These are phyloP conservation scores for Campaea margaritaria DNA, from an alignment of 2,888 invertebrate species.

Conservation along the genomic window DNA sequence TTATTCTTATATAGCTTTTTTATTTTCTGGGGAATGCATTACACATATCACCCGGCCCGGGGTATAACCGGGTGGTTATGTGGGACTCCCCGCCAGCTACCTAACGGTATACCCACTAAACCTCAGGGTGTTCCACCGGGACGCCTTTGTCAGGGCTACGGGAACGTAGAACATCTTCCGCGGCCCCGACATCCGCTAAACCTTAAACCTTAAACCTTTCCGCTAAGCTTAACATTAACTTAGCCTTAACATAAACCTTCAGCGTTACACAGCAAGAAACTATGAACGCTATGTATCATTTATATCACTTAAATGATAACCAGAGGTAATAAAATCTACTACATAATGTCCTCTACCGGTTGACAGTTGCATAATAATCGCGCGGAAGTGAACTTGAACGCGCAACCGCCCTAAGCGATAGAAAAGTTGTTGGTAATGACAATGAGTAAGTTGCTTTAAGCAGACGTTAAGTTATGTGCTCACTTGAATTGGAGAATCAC, in stretches of 20 bases:
- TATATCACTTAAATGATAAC: neutral
- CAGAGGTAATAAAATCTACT: conserved; percentile 10
- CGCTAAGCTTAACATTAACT: no score
- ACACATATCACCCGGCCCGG: no score
- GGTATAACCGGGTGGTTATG: no score
- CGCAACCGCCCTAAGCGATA: conserved; percentile 36
- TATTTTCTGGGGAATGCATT: no score
- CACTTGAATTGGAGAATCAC: neutral
- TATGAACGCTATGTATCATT: neutral
- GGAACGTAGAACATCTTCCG: no score
- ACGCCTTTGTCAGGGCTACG: no score
- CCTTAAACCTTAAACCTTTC: neutral
- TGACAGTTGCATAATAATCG: conserved; percentile 39
- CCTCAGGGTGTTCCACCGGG: no score
- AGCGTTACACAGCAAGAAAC: neutral
- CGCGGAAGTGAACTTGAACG: conserved; percentile 45
- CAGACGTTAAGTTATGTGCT: conserved; percentile 16
- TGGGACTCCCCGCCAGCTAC: no score
- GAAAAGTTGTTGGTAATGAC: conserved; percentile 50
- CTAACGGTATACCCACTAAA: no score
- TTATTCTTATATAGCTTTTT: no score
- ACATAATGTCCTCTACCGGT: conserved; percentile 20
- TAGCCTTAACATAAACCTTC: neutral
- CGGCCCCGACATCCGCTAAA: no score
- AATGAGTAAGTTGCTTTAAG: conserved; percentile 24